Percentiles rank a stretch among this genome's conserved stretches.
phyloP scores from a whole-genome alignment of 2,113 vertebrate species.

The Osmerus mordax region DNA sequence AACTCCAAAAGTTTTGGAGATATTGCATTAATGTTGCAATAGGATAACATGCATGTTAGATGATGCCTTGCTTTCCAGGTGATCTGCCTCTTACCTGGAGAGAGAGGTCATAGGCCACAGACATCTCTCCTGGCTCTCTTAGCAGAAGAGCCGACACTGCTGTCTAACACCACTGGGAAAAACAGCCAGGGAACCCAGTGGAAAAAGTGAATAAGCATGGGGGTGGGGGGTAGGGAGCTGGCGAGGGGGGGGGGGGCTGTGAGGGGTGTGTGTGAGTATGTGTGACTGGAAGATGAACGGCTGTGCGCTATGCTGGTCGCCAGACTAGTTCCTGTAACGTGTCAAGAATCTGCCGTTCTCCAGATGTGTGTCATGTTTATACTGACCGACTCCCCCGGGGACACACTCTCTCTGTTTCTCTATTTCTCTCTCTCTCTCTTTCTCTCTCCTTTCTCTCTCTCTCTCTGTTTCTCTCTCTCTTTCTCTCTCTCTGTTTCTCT shows the following conservation, averaged over 20 bases:
- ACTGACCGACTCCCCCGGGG: constrained; percentile 40
- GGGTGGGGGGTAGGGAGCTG: constrained; percentile 3
- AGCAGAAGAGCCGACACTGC: not conserved
- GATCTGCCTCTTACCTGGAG: no score
- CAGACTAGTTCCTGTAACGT: constrained; percentile 53
- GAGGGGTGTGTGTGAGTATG: no score
- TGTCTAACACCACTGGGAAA: not conserved
- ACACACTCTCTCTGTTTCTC: constrained; percentile 13
- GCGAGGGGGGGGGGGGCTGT: constrained; percentile 6
- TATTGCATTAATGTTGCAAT: not conserved
- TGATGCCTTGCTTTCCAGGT: no score
- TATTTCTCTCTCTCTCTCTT: constrained; percentile 31
- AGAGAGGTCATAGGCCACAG: no score
- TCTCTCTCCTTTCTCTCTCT: not conserved
- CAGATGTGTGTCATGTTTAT: constrained; percentile 60
- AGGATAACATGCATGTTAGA: no score
- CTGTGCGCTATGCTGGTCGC: constrained; percentile 20
- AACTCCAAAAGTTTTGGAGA: not conserved
- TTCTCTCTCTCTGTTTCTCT: no score
- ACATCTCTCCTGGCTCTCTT: no score
- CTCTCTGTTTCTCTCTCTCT: no score
- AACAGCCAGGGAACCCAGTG: constrained; percentile 27
- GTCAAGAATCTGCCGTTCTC: constrained; percentile 50
- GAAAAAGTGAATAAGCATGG: constrained; percentile 48
- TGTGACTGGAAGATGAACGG: constrained; percentile 31